phyloP scores from a whole-genome alignment of 2,113 vertebrate species.

The Bombycilla garrulus region DNA sequence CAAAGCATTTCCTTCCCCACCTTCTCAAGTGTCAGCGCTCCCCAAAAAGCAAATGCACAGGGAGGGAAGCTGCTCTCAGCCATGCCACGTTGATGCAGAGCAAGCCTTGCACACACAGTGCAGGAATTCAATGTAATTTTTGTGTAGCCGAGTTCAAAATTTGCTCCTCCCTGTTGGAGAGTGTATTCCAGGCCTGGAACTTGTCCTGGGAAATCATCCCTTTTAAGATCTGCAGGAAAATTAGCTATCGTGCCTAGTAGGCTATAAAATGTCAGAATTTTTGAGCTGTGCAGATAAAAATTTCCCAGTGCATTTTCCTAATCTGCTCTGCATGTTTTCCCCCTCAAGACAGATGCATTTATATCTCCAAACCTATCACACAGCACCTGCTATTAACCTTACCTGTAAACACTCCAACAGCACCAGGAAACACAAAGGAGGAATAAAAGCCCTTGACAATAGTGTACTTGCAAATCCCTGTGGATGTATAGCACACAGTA shows the following conservation, averaged over 20 bases:
- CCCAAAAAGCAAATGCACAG: not conserved
- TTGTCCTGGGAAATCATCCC: not conserved
- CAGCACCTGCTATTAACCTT: not conserved
- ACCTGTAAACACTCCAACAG: not conserved
- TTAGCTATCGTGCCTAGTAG: not conserved
- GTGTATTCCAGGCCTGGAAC: not conserved
- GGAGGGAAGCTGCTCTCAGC: not conserved
- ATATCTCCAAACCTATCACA: not conserved
- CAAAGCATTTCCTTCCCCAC: not conserved
- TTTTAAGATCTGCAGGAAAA: not conserved
- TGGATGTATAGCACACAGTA: constrained; percentile 23
- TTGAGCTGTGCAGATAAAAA: not conserved
- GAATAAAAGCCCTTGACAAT: not conserved
- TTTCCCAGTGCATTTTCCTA: not conserved
- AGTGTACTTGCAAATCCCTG: constrained; percentile 27
- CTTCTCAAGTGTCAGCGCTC: not conserved
- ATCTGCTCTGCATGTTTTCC: not conserved
- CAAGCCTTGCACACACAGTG: not conserved
- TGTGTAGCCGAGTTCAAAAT: not conserved
- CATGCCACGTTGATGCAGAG: not conserved
- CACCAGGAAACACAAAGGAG: not conserved
- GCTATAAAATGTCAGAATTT: not conserved
- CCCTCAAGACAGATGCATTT: not conserved
- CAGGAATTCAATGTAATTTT: not conserved
- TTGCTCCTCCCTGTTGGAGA: not conserved